A percentile compares a stretch with the other conserved stretches of the same genome.
Evolutionary conservation across 2,888 invertebrate genomes (phyloP).

Genomic region (Agriopis aurantiaria): DNA sequence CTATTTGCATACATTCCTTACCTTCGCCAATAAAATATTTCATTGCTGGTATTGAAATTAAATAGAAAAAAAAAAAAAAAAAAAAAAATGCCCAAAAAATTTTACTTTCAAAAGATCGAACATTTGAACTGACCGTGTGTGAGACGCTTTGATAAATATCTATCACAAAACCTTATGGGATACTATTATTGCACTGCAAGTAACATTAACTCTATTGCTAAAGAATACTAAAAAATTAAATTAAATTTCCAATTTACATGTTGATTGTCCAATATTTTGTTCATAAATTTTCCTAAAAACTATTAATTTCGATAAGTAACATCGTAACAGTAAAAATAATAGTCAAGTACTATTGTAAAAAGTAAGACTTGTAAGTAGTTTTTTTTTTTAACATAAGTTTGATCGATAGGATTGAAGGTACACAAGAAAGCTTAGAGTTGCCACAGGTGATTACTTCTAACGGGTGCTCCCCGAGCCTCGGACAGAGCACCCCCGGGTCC

Average conservation of each 20-base stretch:
- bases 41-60: no score
- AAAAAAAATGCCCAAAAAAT: no score
- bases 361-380: neutral
- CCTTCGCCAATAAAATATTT: neutral
- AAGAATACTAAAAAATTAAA: constrained; percentile 10
- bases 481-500: constrained; percentile 33
- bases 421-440: neutral
- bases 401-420: neutral
- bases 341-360: neutral
- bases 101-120: neutral
- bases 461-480: constrained; percentile 10
- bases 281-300: constrained; percentile 1
- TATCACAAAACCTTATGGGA: constrained; percentile 40
- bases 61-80: no score
- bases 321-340: neutral
- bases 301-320: neutral
- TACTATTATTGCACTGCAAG: constrained; percentile 38
- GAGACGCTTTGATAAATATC: constrained; percentile 3
- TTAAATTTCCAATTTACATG: neutral
- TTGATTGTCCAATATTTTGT: neutral
- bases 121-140: neutral
- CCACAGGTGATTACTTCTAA: constrained; percentile 20
- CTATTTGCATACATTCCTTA: neutral
- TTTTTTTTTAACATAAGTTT: no score
- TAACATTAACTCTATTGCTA: constrained; percentile 19